phyloP scores from a whole-genome alignment of 2,113 vertebrate genomes.

The Prionailurus viverrinus region DNA sequence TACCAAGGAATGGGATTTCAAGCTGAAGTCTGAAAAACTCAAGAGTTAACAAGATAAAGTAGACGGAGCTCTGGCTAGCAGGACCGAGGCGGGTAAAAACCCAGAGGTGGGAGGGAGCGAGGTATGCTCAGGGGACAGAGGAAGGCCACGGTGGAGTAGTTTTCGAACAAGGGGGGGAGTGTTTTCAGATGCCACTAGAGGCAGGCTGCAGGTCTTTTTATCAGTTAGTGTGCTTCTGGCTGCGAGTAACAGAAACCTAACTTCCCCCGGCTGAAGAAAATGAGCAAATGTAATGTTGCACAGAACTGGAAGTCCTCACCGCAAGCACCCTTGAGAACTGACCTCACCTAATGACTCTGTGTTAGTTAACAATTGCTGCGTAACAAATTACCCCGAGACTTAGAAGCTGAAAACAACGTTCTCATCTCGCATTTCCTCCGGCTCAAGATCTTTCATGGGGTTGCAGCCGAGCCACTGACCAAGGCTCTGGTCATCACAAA shows the following conservation, averaged over 20 bases:
- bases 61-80: background rate
- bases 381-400: background rate
- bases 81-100: background rate
- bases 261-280: background rate
- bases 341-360: background rate
- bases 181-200: background rate
- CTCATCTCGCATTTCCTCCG: background rate
- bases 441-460: background rate
- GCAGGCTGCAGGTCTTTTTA: background rate
- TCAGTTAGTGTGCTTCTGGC: background rate
- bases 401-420: background rate
- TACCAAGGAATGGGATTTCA: background rate
- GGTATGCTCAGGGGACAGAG: background rate
- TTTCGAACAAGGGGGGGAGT: background rate
- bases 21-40: background rate
- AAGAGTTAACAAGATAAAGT: conserved; percentile 1
- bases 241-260: background rate
- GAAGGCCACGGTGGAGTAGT: background rate
- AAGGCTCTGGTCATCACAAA: background rate
- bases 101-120: background rate
- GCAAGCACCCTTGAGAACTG: background rate
- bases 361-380: background rate
- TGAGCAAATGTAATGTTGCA: background rate
- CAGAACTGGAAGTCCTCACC: background rate
- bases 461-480: background rate